Conservation (phyloP, 1,140 invertebrate genomes). For the Bicyclus anynana region DNA sequence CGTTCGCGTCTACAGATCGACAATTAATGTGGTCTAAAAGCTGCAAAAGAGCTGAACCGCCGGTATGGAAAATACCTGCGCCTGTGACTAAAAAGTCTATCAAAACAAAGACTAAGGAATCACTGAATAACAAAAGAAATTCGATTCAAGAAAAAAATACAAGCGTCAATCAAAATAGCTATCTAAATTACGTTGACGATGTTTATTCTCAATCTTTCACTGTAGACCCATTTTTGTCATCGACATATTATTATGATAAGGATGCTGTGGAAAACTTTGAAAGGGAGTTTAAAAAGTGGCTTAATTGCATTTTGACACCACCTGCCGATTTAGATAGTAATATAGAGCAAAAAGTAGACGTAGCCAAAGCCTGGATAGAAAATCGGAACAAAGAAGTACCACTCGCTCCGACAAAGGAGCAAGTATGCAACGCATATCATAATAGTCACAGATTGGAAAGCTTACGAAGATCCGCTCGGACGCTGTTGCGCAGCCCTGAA, state of each 20-base stretch:
- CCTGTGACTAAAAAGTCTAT: constrained; percentile 34
- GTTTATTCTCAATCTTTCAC: constrained; percentile 80
- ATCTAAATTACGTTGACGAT: constrained; percentile 54
- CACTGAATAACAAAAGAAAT: constrained; percentile 29
- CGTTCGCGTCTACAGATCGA: constrained; percentile 26
- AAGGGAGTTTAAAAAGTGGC: constrained; percentile 89
- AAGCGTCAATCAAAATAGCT: constrained; percentile 42
- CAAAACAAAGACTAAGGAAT: constrained; percentile 46
- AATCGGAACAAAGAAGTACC: constrained; percentile 81
- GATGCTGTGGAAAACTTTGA: constrained; percentile 89
- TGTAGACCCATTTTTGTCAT: constrained; percentile 82
- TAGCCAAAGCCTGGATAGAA: constrained; percentile 86
- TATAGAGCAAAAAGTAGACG: constrained; percentile 80
- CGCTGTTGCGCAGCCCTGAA: constrained; percentile 78
- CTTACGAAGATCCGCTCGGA: constrained; percentile 81
- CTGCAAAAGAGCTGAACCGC: constrained; percentile 50
- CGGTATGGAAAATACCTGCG: constrained; percentile 59
- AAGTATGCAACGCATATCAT: constrained; percentile 81
- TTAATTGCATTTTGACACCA: constrained; percentile 91
- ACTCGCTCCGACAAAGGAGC: constrained; percentile 82
- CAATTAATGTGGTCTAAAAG: constrained; percentile 57
- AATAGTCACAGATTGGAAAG: constrained; percentile 81
- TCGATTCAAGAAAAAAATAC: constrained; percentile 52
- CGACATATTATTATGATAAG: constrained; percentile 86
- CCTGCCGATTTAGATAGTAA: constrained; percentile 84